Percentiles rank a stretch among this genome's conserved stretches.
Evolutionary conservation across 2,888 invertebrate species (phyloP).

Genomic region (Pollenia griseotomentosa): DNA sequence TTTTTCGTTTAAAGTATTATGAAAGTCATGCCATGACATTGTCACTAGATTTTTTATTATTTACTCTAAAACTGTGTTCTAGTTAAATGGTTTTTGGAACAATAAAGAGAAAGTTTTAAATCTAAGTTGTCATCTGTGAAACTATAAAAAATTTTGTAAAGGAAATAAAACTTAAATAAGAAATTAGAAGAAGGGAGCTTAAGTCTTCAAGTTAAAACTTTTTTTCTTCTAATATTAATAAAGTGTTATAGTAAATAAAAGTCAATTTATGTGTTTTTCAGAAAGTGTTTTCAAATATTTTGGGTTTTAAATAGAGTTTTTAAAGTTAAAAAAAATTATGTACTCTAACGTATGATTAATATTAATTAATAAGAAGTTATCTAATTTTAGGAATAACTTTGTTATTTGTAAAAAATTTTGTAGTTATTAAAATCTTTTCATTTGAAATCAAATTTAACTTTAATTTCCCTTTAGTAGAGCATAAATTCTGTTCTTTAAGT

Average conservation of each 20-base stretch:
- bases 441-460: not conserved
- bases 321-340: not conserved
- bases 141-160: conserved; percentile 4
- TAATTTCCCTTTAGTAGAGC: too few species aligned
- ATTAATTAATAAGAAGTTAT: not conserved
- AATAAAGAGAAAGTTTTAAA: conserved; percentile 15
- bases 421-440: not conserved
- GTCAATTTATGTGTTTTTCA: too few species aligned
- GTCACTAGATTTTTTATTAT: conserved; percentile 57
- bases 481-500: too few species aligned
- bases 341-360: conserved; percentile 35
- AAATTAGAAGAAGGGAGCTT: not conserved
- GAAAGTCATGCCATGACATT: conserved; percentile 61
- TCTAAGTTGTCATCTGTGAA: not conserved
- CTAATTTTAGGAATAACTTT: not conserved
- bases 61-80: conserved; percentile 23
- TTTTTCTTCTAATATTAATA: too few species aligned
- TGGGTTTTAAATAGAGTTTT: not conserved
- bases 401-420: not conserved
- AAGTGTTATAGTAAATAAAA: too few species aligned
- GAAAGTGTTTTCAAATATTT: too few species aligned
- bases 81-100: not conserved
- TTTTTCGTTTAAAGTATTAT: conserved; percentile 21
- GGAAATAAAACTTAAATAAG: not conserved
- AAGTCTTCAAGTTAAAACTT: not conserved